A percentile compares a stretch with the other conserved stretches of the same genome.
Evolutionary conservation across 2,888 invertebrate genomes (phyloP).

Genomic region (Rhagium mordax): DNA sequence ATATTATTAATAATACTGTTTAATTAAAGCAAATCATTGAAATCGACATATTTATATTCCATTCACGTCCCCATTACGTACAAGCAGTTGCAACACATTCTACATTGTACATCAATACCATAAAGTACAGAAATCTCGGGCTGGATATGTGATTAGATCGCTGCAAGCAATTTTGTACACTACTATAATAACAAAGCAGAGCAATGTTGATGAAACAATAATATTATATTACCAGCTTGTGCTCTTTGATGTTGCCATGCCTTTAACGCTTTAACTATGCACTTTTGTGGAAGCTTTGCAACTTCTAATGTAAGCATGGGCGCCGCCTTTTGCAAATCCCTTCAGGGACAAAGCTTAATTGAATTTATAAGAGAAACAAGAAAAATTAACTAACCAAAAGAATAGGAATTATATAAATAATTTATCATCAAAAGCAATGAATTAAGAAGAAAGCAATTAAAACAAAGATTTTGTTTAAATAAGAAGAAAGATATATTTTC

Average conservation of each 20-base stretch:
- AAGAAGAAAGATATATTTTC: no score
- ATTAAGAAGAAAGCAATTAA: background rate
- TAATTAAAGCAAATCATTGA: conserved; percentile 52
- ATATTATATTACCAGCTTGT: conserved; percentile 23
- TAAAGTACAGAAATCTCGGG: conserved; percentile 34
- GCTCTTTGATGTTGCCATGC: conserved; percentile 22
- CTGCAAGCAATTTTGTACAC: conserved; percentile 18
- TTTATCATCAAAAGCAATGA: background rate
- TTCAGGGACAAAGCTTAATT: conserved; percentile 3
- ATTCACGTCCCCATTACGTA: conserved; percentile 51
- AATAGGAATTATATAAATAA: background rate
- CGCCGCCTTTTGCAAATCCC: conserved; percentile 3
- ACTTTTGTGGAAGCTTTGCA: conserved; percentile 13
- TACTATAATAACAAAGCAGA: conserved; percentile 30
- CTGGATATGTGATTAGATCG: conserved; percentile 20
- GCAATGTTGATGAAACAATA: conserved; percentile 30
- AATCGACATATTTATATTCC: conserved; percentile 47
- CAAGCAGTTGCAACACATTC: conserved; percentile 51
- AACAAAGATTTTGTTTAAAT: no score
- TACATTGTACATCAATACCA: conserved; percentile 47
- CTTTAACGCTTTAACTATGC: conserved; percentile 26
- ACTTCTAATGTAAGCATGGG: background rate
- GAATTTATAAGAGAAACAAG: background rate
- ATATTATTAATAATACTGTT: conserved; percentile 28
- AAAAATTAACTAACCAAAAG: background rate